Percentiles rank a stretch among this genome's conserved stretches.
Evolutionary conservation across 2,797 vertebrate species (phyloP).

Genomic region (Borostomias antarcticus): DNA sequence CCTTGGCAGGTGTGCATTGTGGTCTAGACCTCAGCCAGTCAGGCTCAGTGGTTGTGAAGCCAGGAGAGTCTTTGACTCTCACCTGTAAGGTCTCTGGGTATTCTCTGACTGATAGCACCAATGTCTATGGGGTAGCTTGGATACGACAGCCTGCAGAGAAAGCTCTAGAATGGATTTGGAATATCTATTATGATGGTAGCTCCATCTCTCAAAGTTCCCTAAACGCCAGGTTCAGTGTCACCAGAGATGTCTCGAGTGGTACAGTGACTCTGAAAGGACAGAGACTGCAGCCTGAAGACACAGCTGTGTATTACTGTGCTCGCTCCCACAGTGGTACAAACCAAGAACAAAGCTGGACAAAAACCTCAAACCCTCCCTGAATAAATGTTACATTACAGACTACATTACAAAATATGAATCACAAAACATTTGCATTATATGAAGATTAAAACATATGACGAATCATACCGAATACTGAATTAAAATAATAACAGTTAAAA

Average conservation of each 20-base stretch:
- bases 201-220: conserved; percentile 13
- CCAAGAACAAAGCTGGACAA: no score
- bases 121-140: conserved; percentile 3
- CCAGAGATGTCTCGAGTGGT: conserved; percentile 27
- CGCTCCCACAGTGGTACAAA: conserved; percentile 30
- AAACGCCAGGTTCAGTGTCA: conserved; percentile 17
- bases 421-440: no score
- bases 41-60: conserved; percentile 12
- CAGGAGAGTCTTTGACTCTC: conserved; percentile 25
- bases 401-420: no score
- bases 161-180: conserved; percentile 41
- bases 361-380: no score
- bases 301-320: conserved; percentile 55
- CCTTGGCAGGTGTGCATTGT: conserved; percentile 24
- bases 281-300: conserved; percentile 36
- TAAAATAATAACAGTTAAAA: no score
- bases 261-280: conserved; percentile 11
- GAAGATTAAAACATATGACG: no score
- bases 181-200: conserved; percentile 5
- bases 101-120: conserved; percentile 16
- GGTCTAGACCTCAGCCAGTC: conserved; percentile 30
- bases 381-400: no score
- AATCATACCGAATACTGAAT: no score
- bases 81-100: conserved; percentile 35
- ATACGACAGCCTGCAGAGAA: conserved; percentile 27